Evolutionary conservation across 2,888 invertebrate species (phyloP), one percentile per base, ranked within the genome.

Genomic region (Hesperia comma): DNA sequence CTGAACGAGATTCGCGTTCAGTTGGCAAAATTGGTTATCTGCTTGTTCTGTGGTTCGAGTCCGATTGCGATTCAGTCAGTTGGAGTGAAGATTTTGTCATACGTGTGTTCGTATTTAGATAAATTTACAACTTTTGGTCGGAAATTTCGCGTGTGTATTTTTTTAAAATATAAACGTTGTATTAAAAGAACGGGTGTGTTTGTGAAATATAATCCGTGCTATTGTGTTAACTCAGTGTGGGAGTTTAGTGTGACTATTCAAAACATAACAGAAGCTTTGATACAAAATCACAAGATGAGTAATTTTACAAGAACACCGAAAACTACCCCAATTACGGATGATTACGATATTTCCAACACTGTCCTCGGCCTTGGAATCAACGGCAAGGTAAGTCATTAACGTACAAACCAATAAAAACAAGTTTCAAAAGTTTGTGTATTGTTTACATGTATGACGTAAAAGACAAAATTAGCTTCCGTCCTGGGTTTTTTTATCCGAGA

Each of bases 331-430:
- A 96, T 99, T 74, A 96, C 95, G 58, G 96, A 97, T 71, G 98
- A 99, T 90, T 99, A 98, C 88, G 96, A 96, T 84, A 97, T 99
- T 79, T 97, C 98, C 41, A 97, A 96, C 81, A 97, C 96, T 71
- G 99, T 99, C 53, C 94, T 99, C 70, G 99, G 99, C 54, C 94
- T 99, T 71, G 99, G 99, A 12, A 99, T 99, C 75, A 99, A 99
- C 90, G 99, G 99, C 71, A 99, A 99, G 95, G 93, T 93, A 75
- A 78, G 85, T 78, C 72, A 70, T 69, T 66, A 57, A 56, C 49
- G 63, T 54, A 26, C n/a, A 19, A 33, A 7, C 6, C 10, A 15
- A 55, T 40, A 62, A 40, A 69, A 63, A 26, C 61, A 26, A 17
- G 54, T 21, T 58, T 8, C 17, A 58, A 68, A 69, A 46, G 14